Evolutionary conservation across 2,113 vertebrate genomes (phyloP), one percentile per base, ranked within the genome.

Genomic region (Elaphurus davidianus): DNA sequence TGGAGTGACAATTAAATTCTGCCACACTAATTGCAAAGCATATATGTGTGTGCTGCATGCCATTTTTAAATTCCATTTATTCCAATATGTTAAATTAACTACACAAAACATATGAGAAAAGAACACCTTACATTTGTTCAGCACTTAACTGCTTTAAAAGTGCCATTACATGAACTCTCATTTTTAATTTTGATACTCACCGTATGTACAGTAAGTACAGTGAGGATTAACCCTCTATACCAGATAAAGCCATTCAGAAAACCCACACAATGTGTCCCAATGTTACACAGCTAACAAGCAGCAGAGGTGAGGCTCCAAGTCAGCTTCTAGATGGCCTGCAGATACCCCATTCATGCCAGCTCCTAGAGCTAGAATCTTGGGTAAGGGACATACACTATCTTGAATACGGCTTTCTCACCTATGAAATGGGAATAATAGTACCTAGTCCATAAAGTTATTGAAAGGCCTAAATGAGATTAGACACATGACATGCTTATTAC

Each of bases 1-100:
- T 28, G 28, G 83, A 87, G 50, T 96, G 89, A 97, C 93, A 97
- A 92, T 89, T 97, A 94, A 97, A 98, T 97, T 94, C 92, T 21
- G 52, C 54, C 87, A 85, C 93, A 97, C 87, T 97, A 96, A 98
- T 81, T 91, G 83, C 57, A 64, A 93, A 90, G 83, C 62, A 93
- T 95, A 40, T 50, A 90, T 45, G n/a, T 84, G 40, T 85, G n/a
- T 57, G 19, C 12, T 54, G 19, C 47, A n/a, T 50, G 47, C 83
- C 88, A 90, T 60, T 87, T 95, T 93, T 5, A 91, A 94, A 91
- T 84, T 23, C 43, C 28, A 21, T 95, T 74, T 92, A 88, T 67
- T 87, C 85, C 60, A 74, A 33, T 47, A 64, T n/a, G 67, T 17
- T 92, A 82, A 96, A 90, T 88, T 74, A 96, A 74, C n/a, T 82